Base-by-base conservation (phyloP, 1,140 invertebrate genomes). In the Telenomus remus region DNA sequence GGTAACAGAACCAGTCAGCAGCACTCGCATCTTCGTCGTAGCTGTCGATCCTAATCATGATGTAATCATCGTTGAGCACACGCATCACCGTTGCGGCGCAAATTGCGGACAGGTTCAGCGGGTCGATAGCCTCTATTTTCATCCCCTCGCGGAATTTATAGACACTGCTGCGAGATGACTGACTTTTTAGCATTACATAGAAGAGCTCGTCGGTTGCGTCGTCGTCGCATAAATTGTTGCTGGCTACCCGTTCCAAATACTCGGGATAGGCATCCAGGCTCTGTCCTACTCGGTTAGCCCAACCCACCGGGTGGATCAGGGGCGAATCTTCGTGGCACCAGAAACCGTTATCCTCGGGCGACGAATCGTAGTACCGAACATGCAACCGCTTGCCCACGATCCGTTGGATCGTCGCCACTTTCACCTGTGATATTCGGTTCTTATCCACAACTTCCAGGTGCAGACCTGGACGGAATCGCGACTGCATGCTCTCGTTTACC, bases 91-190 rank as follows among this genome's bases (percentile, higher is more conserved):
- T 98, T 0, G 97, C 97, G 0, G 96, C 96, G 88, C 97, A 98
- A 54, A 99, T 97, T 0, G 95, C 93, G 0, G 96, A 96, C 8
- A 98, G 88, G 87, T 99, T 98, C 0, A 98, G 88, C 0, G 97
- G 97, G 90, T 99, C 97, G 48, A 99, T 96, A 0, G 97, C 97
- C 90, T 98, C 97, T 16, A 99, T 86, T 85, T 98, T 98, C 96
- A 98, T 98, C 42, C 96, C 97, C 78, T 94, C 93, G 16, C 91
- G 87, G 81, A 98, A 97, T 3, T 91, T 87, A 48, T 87, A 27
- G 6, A 82, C 16, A 83, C 73, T 76, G 88, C 69, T 6, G 68
- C 89, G 75, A 71, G 85, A 54, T 27, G 19, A 6, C 6, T 27
- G 19, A 86, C 87, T 78, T 79, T 81, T 85, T 77, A 87, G 85